These are phyloP conservation scores for Caenorhabditis japonica DNA, from an alignment of 2,888 invertebrate species.

Conservation along the genomic window DNA sequence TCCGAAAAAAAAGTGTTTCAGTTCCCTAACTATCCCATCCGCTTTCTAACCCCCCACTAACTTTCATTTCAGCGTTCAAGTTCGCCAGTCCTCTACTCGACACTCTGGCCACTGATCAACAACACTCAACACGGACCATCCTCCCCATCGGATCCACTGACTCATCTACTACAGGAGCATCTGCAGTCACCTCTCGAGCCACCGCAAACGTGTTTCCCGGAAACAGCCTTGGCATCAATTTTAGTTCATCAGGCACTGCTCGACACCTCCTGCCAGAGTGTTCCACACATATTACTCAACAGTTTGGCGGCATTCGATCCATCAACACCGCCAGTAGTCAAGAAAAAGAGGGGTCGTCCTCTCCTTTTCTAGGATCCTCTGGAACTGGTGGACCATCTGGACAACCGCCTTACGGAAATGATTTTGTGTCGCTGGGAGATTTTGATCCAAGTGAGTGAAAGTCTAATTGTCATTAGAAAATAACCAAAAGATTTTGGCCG, in stretches of 20 bases:
- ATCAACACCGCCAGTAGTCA: constrained; percentile 7
- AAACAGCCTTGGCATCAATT: constrained; percentile 58
- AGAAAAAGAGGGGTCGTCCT: constrained; percentile 58
- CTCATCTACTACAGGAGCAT: background rate
- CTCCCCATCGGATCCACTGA: constrained; percentile 5
- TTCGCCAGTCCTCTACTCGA: constrained; percentile 48
- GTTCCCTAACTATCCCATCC: constrained; percentile 59
- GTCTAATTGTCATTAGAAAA: too few relatives aligned
- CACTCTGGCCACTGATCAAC: constrained; percentile 46
- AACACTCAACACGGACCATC: constrained; percentile 10
- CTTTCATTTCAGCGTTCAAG: constrained; percentile 42
- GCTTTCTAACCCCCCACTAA: constrained; percentile 73
- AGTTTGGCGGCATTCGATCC: background rate
- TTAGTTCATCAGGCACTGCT: constrained; percentile 47
- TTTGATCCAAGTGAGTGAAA: constrained; percentile 66
- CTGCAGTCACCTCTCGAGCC: constrained; percentile 40
- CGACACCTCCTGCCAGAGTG: constrained; percentile 30
- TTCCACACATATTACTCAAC: too few relatives aligned
- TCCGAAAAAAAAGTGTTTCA: too few relatives aligned
- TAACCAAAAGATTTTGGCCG: too few relatives aligned
- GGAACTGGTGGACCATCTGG: background rate
- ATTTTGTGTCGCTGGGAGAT: constrained; percentile 63
- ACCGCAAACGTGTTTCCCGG: constrained; percentile 66
- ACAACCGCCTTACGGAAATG: constrained; percentile 45
- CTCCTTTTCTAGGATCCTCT: constrained; percentile 47